Percentiles rank a stretch among this genome's conserved stretches.
Evolutionary conservation across 2,113 vertebrate genomes (phyloP).

Genomic region (Brienomyrus brachyistius): DNA sequence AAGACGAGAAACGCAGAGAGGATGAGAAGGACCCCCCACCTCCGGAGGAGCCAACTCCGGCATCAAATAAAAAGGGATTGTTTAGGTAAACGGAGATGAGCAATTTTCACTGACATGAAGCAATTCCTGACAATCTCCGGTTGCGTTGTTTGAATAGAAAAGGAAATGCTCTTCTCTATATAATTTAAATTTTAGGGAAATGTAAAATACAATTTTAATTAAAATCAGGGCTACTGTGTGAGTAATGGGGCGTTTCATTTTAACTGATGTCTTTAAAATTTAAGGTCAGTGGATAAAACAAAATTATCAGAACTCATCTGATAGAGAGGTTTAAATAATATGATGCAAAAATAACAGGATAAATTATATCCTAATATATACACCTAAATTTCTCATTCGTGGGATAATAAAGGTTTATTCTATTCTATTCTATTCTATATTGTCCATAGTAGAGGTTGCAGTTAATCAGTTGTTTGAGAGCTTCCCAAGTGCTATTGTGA

Average conservation of each 20-base stretch:
- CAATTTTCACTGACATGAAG: not conserved
- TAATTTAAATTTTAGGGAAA: no score
- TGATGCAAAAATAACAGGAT: not conserved
- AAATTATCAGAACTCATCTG: conserved; percentile 4
- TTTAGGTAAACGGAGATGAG: not conserved
- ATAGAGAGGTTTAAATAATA: not conserved
- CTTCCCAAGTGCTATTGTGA: not conserved
- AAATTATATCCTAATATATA: no score
- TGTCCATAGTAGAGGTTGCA: not conserved
- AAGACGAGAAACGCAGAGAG: conserved; percentile 28
- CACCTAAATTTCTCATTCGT: no score
- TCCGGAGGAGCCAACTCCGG: not conserved
- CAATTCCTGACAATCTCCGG: not conserved
- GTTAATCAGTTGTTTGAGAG: not conserved
- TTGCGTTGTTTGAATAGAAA: not conserved
- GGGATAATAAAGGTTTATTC: no score
- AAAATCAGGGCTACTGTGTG: no score
- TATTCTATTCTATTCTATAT: no score
- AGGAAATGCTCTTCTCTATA: not conserved
- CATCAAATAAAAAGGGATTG: conserved; percentile 10
- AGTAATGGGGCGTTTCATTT: no score
- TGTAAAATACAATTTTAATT: no score
- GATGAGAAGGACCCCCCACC: not conserved
- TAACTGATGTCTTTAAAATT: not conserved
- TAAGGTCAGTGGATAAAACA: conserved; percentile 22